Percentiles rank a stretch among this genome's conserved stretches.
Evolutionary conservation across 2,113 vertebrate genomes (phyloP).

Genomic region (Tragelaphus strepsiceros): DNA sequence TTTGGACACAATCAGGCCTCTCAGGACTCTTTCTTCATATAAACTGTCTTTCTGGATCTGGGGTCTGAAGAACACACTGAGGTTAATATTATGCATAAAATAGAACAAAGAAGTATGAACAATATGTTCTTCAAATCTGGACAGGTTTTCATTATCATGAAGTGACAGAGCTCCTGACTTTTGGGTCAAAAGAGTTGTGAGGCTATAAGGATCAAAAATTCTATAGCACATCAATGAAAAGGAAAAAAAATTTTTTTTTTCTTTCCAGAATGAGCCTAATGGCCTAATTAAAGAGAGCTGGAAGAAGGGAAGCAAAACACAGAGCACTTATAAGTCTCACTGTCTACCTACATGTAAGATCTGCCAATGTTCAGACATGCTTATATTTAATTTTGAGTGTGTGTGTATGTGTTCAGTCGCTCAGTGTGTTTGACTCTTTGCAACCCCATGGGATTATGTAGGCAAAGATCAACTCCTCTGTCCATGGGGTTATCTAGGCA

Average conservation of each 20-base stretch:
- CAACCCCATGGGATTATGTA: not conserved
- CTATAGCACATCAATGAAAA: not conserved
- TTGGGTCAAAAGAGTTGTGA: not conserved
- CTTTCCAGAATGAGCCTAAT: not conserved
- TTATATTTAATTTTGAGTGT: not conserved
- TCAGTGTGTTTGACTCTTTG: not conserved
- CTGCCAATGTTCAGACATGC: not conserved
- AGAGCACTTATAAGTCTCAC: not conserved
- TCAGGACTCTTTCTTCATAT: not conserved
- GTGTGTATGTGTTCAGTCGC: not conserved
- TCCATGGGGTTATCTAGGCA: not conserved
- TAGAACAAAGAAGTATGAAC: not conserved
- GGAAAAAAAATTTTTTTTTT: not conserved
- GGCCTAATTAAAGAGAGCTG: not conserved
- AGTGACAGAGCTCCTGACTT: not conserved
- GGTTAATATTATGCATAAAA: slow-evolving; percentile 3
- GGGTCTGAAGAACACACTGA: not conserved
- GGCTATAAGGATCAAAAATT: not conserved
- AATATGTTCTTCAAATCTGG: not conserved
- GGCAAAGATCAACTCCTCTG: not conserved
- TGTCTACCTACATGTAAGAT: not conserved
- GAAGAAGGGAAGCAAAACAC: not conserved
- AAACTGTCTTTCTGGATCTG: not conserved
- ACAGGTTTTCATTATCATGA: not conserved
- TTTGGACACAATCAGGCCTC: not conserved